Base-by-base conservation (phyloP, 2,113 vertebrate genomes). In the Leiothrix lutea region DNA sequence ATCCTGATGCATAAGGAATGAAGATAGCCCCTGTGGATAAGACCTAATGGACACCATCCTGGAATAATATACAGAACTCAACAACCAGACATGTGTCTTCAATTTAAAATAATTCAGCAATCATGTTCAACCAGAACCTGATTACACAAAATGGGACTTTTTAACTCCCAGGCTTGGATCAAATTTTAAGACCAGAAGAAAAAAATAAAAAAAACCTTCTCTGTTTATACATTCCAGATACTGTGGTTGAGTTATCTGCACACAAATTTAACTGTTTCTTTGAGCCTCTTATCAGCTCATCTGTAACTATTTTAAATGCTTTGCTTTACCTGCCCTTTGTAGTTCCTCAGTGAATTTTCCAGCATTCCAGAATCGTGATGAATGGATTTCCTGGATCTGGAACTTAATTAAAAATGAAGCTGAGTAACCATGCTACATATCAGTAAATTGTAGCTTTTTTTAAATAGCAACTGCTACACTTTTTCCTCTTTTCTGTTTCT, bases 41-140 rank as follows among this genome's bases (percentile, higher is more conserved):
- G 95, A 96, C 95, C 96, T 98, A 98, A 98, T 98, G 97, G 98
- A 98, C 97, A 97, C 97, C 98, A 98, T 98, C 97, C 97, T 98
- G 98, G 96, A 98, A 98, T 98, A 98, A 98, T 98, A 98, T 95
- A 90, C 94, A 97, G 62, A 96, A 95, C 92, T 94, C 97, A 97
- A 97, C 95, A 95, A 97, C 90, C 90, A 98, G 95, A 98, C 98
- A 98, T 98, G 95, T 98, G 98, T 98, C 97, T 98, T 98, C 98
- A 98, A 98, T 98, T 98, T 98, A 98, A 97, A 98, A 98, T 98
- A 98, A 98, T 98, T 98, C 98, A 98, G 98, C 98, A 98, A 98
- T 98, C 98, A 98, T 98, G 98, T 98, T 98, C 97, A 97, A 98
- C 98, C 97, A 98, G 98, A 98, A 98, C 98, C 97, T 98, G 98